Conservation (phyloP, 2,797 vertebrate species). For the Pseudochaenichthys georgianus region DNA sequence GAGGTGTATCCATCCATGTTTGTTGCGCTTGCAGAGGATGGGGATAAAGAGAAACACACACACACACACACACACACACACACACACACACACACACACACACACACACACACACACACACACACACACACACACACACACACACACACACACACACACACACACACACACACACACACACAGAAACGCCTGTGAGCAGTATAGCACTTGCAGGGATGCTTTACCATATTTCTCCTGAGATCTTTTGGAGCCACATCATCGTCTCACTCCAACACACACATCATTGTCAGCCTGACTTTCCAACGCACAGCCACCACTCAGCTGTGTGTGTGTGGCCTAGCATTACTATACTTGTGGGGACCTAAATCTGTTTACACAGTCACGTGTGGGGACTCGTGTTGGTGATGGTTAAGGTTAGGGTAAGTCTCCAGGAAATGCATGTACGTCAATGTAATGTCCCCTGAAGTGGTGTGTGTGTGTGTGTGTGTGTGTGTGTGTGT, state of each 20-base stretch:
- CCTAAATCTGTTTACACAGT: too few species aligned
- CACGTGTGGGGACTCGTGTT: too few species aligned
- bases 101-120: background rate
- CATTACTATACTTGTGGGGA: too few species aligned
- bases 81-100: background rate
- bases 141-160: background rate
- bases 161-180: background rate
- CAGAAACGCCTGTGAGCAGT: slow-evolving; percentile 27
- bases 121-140: background rate
- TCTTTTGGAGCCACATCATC: slow-evolving; percentile 46
- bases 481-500: too few species aligned
- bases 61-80: background rate
- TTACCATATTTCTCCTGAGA: slow-evolving; percentile 69
- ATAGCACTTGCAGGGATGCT: slow-evolving; percentile 37
- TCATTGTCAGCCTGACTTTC: slow-evolving; percentile 54
- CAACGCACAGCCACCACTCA: slow-evolving; percentile 25
- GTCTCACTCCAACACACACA: slow-evolving; percentile 68
- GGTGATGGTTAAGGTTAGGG: too few species aligned
- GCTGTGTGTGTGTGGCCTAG: slow-evolving; percentile 4
- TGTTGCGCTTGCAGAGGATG: slow-evolving; percentile 40
- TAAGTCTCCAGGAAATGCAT: too few species aligned
- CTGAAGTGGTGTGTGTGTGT: too few species aligned
- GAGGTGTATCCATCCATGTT: slow-evolving; percentile 42
- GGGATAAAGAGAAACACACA: slow-evolving; percentile 38
- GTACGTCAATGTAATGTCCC: too few species aligned